A percentile compares a stretch with the other conserved stretches of the same genome.
phyloP scores from a whole-genome alignment of 2,888 invertebrate genomes.

The Aphidoletes aphidimyza region DNA sequence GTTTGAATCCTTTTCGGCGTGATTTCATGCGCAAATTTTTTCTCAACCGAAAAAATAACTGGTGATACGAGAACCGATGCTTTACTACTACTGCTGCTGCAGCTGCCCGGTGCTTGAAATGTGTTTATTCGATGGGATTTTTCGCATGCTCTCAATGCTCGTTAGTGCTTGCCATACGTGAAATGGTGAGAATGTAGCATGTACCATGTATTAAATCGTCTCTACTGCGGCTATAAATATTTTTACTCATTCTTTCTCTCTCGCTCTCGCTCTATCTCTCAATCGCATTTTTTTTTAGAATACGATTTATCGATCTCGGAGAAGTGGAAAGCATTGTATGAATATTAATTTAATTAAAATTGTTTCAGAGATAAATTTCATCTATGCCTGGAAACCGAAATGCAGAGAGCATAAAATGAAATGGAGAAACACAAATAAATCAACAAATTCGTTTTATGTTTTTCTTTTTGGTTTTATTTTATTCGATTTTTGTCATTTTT shows the following conservation, averaged over 20 bases:
- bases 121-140: too few relatives aligned
- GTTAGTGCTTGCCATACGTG: not conserved
- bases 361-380: constrained; percentile 42
- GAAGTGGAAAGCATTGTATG: constrained; percentile 7
- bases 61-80: not conserved
- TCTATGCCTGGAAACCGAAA: not conserved
- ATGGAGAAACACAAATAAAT: constrained; percentile 14
- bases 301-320: constrained; percentile 22
- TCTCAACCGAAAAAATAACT: not conserved
- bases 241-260: too few relatives aligned
- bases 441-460: constrained; percentile 5
- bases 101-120: too few relatives aligned
- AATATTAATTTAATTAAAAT: constrained; percentile 37
- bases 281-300: constrained; percentile 15
- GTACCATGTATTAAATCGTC: constrained; percentile 1
- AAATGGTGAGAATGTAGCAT: not conserved
- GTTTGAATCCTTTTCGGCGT: constrained; percentile 41
- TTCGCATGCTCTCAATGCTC: not conserved
- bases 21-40: constrained; percentile 37
- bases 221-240: constrained; percentile 21
- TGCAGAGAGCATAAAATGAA: not conserved
- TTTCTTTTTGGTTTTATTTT: not conserved
- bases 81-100: too few relatives aligned
- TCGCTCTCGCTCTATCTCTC: too few relatives aligned
- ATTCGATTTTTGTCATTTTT: not conserved